Percentiles rank a stretch among this genome's conserved stretches.
These are phyloP conservation scores for Ischnura elegans DNA, from an alignment of 2,888 invertebrate species.

Conservation along the genomic window DNA sequence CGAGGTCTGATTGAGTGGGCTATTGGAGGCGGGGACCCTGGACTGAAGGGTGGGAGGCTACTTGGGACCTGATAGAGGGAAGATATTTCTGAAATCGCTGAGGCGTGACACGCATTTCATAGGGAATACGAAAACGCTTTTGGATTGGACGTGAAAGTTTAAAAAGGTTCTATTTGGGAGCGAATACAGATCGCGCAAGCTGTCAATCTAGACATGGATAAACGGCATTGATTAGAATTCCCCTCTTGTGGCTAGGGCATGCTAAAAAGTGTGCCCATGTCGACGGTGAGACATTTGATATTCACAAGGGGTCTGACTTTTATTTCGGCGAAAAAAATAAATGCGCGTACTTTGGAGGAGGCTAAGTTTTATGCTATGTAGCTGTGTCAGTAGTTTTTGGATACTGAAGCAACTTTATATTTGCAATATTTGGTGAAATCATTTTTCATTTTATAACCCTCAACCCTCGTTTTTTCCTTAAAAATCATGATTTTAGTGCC, in stretches of 20 bases:
- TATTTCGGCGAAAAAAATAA: not conserved
- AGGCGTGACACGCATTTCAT: slow-evolving; percentile 50
- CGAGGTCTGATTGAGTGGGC: not conserved
- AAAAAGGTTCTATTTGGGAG: slow-evolving; percentile 56
- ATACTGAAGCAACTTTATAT: too few relatives aligned
- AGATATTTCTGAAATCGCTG: slow-evolving; percentile 25
- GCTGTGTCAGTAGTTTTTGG: too few relatives aligned
- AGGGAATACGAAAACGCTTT: slow-evolving; percentile 50
- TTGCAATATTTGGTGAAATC: too few relatives aligned
- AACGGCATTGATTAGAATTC: slow-evolving; percentile 57
- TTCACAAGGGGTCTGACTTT: slow-evolving; percentile 36
- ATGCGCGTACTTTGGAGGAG: not conserved
- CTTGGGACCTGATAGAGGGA: not conserved
- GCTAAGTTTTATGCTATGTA: too few relatives aligned
- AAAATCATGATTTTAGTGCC: too few relatives aligned
- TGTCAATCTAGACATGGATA: slow-evolving; percentile 31
- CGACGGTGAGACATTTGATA: slow-evolving; percentile 22
- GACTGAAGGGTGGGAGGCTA: not conserved
- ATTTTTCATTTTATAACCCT: too few relatives aligned
- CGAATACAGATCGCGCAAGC: slow-evolving; percentile 55
- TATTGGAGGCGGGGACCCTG: slow-evolving; percentile 8
- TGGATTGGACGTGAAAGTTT: slow-evolving; percentile 64
- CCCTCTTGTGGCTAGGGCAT: not conserved
- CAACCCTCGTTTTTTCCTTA: too few relatives aligned
- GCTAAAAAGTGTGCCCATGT: slow-evolving; percentile 41